Conservation (phyloP, 2,888 invertebrate genomes). For the Melanchra persicariae region DNA sequence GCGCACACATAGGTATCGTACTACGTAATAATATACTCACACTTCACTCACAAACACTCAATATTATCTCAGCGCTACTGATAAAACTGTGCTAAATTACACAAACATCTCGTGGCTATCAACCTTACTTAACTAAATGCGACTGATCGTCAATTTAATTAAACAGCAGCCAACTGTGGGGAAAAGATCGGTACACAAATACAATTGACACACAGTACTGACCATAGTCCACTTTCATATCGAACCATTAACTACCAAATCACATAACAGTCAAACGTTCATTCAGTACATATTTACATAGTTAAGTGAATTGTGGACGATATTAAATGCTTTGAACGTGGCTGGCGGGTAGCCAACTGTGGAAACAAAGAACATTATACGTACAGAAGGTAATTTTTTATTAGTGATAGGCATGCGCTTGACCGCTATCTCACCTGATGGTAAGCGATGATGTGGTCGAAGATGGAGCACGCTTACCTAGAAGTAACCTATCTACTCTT, state of each 20-base stretch:
- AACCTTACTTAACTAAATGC: too few species aligned
- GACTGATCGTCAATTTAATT: background rate
- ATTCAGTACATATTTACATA: conserved; percentile 14
- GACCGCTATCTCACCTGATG: too few species aligned
- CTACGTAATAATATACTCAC: too few species aligned
- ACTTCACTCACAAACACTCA: too few species aligned
- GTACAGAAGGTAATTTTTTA: conserved; percentile 25
- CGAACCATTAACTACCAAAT: conserved; percentile 18
- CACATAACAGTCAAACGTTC: conserved; percentile 10
- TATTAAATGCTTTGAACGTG: conserved; percentile 30
- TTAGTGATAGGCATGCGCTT: too few species aligned
- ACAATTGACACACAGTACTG: background rate
- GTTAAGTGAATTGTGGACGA: conserved; percentile 22
- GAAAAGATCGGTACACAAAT: background rate
- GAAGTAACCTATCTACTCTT: too few species aligned
- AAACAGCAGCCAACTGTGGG: background rate
- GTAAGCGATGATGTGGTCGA: too few species aligned
- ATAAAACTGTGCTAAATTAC: too few species aligned
- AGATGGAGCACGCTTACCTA: too few species aligned
- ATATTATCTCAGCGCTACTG: too few species aligned
- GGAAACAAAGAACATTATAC: background rate
- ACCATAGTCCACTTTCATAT: background rate
- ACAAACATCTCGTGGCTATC: too few species aligned
- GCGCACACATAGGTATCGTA: too few species aligned
- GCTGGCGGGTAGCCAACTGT: conserved; percentile 42